Evolutionary conservation across 2,797 vertebrate species (phyloP).

Genomic region (Chelmon rostratus): DNA sequence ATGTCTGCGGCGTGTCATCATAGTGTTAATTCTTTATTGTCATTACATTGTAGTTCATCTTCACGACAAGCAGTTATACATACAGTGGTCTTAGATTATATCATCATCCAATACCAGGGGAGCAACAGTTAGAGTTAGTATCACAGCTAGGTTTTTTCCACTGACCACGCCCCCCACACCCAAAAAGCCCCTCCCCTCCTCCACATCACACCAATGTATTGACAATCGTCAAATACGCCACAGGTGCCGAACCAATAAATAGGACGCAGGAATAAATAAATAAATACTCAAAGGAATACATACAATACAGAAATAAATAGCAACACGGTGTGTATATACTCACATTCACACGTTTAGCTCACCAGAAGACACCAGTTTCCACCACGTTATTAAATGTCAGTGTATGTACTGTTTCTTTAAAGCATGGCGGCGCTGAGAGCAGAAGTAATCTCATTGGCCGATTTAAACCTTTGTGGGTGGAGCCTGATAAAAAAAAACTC

Average conservation of each 20-base stretch:
- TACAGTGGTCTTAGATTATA: constrained; percentile 80
- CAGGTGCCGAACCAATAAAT: constrained; percentile 66
- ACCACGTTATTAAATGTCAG: constrained; percentile 23
- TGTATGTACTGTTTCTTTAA: background rate
- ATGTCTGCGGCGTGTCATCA: constrained; percentile 11
- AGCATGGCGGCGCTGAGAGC: background rate
- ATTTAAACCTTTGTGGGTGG: background rate
- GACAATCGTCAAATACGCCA: constrained; percentile 60
- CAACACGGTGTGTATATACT: constrained; percentile 50
- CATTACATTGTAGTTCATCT: constrained; percentile 79
- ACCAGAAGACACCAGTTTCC: constrained; percentile 58
- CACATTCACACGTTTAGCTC: constrained; percentile 62
- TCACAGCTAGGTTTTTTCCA: constrained; percentile 72
- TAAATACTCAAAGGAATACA: constrained; percentile 52
- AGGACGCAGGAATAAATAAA: constrained; percentile 70
- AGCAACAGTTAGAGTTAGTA: constrained; percentile 79
- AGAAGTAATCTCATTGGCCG: constrained; percentile 1
- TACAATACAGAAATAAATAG: constrained; percentile 61
- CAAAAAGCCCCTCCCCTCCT: constrained; percentile 9
- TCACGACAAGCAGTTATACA: constrained; percentile 82
- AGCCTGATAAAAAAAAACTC: background rate
- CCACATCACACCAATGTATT: constrained; percentile 53
- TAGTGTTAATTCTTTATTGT: constrained; percentile 79
- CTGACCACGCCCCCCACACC: constrained; percentile 35
- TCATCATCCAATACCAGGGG: constrained; percentile 76